Evolutionary conservation across 2,888 invertebrate species (phyloP).

Genomic region (Synanthedon tipuliformis): DNA sequence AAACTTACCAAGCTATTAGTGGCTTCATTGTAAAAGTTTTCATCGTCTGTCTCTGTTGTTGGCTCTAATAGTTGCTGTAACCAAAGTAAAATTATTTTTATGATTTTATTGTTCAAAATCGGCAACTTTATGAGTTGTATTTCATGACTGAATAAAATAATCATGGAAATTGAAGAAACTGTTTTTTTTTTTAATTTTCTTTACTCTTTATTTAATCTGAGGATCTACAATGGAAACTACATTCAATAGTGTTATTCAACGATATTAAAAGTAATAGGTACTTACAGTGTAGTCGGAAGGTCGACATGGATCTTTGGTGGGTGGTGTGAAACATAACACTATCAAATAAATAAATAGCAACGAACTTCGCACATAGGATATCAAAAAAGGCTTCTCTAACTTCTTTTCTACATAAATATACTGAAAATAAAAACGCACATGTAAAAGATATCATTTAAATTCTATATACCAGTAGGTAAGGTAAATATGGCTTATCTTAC

Average conservation of each 20-base stretch:
- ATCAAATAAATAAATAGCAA: slow-evolving; percentile 93
- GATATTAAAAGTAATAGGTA: slow-evolving; percentile 7
- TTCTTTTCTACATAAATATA: slow-evolving; percentile 86
- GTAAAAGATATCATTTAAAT: background rate
- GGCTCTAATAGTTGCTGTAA: slow-evolving; percentile 73
- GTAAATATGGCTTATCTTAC: slow-evolving; percentile 57
- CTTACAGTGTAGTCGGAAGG: slow-evolving; percentile 81
- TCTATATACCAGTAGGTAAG: background rate
- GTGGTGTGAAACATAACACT: slow-evolving; percentile 88
- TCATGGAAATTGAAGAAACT: too few species aligned
- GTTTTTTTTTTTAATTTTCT: too few species aligned
- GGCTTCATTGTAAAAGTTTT: slow-evolving; percentile 79
- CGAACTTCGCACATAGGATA: slow-evolving; percentile 94
- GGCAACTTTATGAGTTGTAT: too few species aligned
- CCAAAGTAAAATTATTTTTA: slow-evolving; percentile 4
- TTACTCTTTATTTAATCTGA: too few species aligned
- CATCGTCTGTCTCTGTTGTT: slow-evolving; percentile 82
- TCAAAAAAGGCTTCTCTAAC: slow-evolving; percentile 94
- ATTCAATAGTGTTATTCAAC: too few species aligned
- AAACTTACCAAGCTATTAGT: slow-evolving; percentile 73
- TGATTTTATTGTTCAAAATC: background rate
- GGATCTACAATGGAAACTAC: too few species aligned
- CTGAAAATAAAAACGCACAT: slow-evolving; percentile 64
- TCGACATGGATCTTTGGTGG: slow-evolving; percentile 88
- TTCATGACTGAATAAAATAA: too few species aligned